These are phyloP conservation scores for Aplidium turbinatum DNA, from an alignment of 23 tunicate species.

Conservation along the genomic window DNA sequence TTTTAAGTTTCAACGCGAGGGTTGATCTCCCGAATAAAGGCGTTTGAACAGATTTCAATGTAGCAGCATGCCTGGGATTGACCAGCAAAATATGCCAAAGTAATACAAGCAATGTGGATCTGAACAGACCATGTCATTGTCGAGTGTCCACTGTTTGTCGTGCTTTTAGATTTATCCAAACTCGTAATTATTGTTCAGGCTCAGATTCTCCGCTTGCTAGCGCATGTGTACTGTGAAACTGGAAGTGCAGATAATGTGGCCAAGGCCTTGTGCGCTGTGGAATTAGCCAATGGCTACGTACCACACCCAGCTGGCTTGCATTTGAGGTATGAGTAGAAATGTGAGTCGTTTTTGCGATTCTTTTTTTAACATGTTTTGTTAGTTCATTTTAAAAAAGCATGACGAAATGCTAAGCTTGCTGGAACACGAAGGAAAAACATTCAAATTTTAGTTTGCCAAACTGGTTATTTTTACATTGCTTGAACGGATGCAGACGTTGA, in stretches of 20 bases:
- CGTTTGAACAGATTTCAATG: background rate
- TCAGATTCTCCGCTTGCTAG: slow-evolving; percentile 47
- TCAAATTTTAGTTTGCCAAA: too few species aligned
- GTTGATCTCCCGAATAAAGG: background rate
- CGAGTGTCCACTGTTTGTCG: too few species aligned
- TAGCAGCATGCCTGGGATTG: background rate
- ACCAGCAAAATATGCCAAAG: background rate
- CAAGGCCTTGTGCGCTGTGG: slow-evolving; percentile 41
- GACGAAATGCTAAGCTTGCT: too few species aligned
- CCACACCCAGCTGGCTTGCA: slow-evolving; percentile 48
- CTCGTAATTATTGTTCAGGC: slow-evolving; percentile 28
- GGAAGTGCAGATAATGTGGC: slow-evolving; percentile 28
- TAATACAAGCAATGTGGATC: background rate
- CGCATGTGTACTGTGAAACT: slow-evolving; percentile 57
- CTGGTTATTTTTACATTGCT: too few species aligned
- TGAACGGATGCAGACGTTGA: too few species aligned
- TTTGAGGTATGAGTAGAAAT: slow-evolving; percentile 32
- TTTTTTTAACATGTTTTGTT: too few species aligned
- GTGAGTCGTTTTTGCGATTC: too few species aligned
- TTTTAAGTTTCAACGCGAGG: background rate
- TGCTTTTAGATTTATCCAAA: background rate
- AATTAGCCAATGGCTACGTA: slow-evolving; percentile 34
- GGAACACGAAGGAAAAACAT: too few species aligned
- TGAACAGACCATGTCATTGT: too few species aligned
- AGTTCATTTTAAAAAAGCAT: too few species aligned